Evolutionary conservation across 1,140 invertebrate species (phyloP), one percentile per base, ranked within the genome.

Genomic region (Brachionus angularis): DNA sequence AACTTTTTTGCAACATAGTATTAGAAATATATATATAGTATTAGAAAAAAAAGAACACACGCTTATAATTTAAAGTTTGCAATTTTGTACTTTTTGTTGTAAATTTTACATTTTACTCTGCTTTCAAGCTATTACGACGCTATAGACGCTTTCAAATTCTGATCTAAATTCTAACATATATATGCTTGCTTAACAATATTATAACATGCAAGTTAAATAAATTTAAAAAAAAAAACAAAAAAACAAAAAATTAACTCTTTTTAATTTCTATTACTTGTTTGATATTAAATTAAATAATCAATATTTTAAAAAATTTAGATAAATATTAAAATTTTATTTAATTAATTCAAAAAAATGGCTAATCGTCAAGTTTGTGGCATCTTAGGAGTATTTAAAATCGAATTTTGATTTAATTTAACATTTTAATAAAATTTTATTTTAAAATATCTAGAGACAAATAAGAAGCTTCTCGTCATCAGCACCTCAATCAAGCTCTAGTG

Each of bases 61-160:
- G n/a, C n/a, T n/a, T n/a, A n/a, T n/a, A n/a, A n/a, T n/a, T n/a
- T n/a, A n/a, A n/a, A n/a, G n/a, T n/a, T n/a, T n/a, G n/a, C n/a
- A n/a, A n/a, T n/a, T n/a, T n/a, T n/a, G n/a, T n/a, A n/a, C n/a
- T n/a, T n/a, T n/a, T n/a, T n/a, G n/a, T n/a, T n/a, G n/a, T n/a
- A n/a, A n/a, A n/a, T n/a, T n/a, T n/a, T n/a, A n/a, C n/a, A n/a
- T n/a, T n/a, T n/a, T n/a, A n/a, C n/a, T n/a, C n/a, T n/a, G n/a
- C n/a, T n/a, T n/a, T n/a, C n/a, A n/a, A n/a, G n/a, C n/a, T n/a
- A 58, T n/a, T 58, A 39, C 53, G 53, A 58, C 53, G 53, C 53
- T 58, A 58, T 36, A 58, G 53, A 58, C 53, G 53, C 53, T 36
- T 36, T 36, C 34, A 36, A 58, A 58, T 58, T 58, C 34, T 58